These are phyloP conservation scores for Myotis lucifugus DNA, from an alignment of 2,113 vertebrate species.

Conservation along the genomic window DNA sequence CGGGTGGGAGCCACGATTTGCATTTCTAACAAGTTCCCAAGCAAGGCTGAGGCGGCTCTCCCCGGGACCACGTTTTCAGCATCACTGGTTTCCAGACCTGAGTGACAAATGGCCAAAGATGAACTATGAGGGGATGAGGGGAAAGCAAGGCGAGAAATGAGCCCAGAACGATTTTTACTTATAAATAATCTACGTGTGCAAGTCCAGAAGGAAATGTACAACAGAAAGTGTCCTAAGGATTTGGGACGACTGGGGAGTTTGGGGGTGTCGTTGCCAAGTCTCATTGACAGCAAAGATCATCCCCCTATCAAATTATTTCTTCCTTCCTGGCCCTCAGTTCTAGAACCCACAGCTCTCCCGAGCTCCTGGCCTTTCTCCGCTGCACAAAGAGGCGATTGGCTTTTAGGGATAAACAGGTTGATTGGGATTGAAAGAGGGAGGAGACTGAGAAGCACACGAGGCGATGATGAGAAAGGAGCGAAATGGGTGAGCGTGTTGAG, in stretches of 20 bases:
- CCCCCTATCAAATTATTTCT: too few relatives aligned
- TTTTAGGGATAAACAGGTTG: neutral
- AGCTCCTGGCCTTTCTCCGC: neutral
- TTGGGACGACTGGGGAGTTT: neutral
- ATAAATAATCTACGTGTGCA: neutral
- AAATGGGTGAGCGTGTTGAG: neutral
- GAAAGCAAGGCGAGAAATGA: neutral
- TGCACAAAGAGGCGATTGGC: neutral
- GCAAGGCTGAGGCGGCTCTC: neutral
- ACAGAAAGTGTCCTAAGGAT: neutral
- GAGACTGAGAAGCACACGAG: neutral
- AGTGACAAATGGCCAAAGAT: neutral
- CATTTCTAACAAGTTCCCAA: neutral
- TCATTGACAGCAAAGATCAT: neutral
- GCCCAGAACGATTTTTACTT: neutral
- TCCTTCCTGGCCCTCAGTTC: neutral
- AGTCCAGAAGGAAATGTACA: neutral
- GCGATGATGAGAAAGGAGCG: too few relatives aligned
- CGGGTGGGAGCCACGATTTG: rapidly evolving
- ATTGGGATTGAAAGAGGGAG: neutral
- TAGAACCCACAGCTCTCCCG: neutral
- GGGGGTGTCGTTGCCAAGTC: neutral
- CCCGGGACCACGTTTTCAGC: neutral
- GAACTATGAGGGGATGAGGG: neutral
- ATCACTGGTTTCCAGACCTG: neutral